phyloP scores from a whole-genome alignment of 2,797 vertebrate species.

The Anguilla obscura region DNA sequence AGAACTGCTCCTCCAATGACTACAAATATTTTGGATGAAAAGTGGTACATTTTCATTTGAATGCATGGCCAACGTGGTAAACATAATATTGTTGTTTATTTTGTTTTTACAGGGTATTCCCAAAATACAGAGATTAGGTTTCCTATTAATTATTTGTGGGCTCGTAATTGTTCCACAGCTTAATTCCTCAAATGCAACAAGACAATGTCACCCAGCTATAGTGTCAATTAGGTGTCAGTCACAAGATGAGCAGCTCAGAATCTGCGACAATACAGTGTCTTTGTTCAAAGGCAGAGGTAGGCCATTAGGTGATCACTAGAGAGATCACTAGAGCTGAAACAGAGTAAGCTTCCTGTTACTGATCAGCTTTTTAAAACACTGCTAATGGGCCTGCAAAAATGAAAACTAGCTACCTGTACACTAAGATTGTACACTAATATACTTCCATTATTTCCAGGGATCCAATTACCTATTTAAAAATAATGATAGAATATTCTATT shows the following conservation, averaged over 20 bases:
- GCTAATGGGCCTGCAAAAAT: not conserved
- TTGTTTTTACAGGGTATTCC: not conserved
- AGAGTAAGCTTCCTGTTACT: not conserved
- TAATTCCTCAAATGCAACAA: constrained; percentile 1
- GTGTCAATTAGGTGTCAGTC: constrained; percentile 18
- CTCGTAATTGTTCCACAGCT: too few relatives aligned
- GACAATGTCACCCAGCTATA: not conserved
- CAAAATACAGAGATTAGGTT: not conserved
- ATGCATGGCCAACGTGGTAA: not conserved
- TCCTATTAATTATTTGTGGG: constrained; percentile 16
- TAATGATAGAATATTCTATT: not conserved
- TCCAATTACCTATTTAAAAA: not conserved
- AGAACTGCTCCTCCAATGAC: not conserved
- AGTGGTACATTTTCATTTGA: not conserved
- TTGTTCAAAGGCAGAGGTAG: not conserved
- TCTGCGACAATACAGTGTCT: constrained; percentile 15
- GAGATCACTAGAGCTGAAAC: constrained; percentile 18
- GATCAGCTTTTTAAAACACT: not conserved
- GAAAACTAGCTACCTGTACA: not conserved
- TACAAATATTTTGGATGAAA: not conserved
- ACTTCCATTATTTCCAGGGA: not conserved
- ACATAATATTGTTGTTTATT: not conserved
- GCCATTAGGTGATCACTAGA: constrained; percentile 10
- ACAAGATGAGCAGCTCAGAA: constrained; percentile 5
- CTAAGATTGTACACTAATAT: not conserved